phyloP scores from a whole-genome alignment of 1,140 invertebrate species.

The Micrasema minimum region DNA sequence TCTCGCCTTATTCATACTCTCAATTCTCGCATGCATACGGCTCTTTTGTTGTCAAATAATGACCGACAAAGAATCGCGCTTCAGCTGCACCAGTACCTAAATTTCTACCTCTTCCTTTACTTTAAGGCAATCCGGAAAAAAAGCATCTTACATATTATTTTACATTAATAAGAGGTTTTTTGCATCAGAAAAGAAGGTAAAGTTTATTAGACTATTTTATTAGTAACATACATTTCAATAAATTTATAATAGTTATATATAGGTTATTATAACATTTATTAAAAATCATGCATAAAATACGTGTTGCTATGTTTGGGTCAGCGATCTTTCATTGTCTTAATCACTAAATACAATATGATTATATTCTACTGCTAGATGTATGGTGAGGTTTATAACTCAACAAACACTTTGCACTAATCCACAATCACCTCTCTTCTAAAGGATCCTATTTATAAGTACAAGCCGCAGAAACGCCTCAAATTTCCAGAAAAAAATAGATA shows the following conservation, averaged over 20 bases:
- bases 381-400: constrained; percentile 2
- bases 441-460: constrained; percentile 23
- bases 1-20: too few species aligned
- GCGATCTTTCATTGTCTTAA: constrained; percentile 47
- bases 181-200: constrained; percentile 53
- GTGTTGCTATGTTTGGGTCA: constrained; percentile 54
- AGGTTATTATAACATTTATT: constrained; percentile 47
- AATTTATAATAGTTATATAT: constrained; percentile 44
- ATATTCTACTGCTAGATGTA: neutral
- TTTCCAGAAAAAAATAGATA: constrained; percentile 25
- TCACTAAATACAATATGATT: constrained; percentile 21
- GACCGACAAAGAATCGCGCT: too few species aligned
- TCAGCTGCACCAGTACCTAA: too few species aligned
- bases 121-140: too few species aligned
- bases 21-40: too few species aligned
- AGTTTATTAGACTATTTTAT: constrained; percentile 54
- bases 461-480: constrained; percentile 35
- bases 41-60: too few species aligned
- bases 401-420: too few species aligned
- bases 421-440: neutral
- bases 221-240: constrained; percentile 51
- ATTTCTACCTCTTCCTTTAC: too few species aligned
- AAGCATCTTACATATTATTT: too few species aligned
- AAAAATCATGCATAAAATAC: constrained; percentile 49
- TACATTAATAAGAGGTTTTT: constrained; percentile 39